Percentiles rank a stretch among this genome's conserved stretches.
phyloP scores from a whole-genome alignment of 2,888 invertebrate species.

The Meteorus colon region DNA sequence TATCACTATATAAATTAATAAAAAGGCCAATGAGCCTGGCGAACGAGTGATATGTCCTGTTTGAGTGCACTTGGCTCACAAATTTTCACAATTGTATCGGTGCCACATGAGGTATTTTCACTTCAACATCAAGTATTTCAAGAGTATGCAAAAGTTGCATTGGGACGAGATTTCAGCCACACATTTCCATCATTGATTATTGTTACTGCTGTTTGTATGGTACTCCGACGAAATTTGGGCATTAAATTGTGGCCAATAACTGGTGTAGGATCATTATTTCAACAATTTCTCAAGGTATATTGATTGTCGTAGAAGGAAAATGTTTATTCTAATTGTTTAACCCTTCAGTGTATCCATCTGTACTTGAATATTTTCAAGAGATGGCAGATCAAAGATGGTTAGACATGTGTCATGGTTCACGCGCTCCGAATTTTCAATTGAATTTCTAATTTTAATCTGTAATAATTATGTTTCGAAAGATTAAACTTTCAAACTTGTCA shows the following conservation, averaged over 20 bases:
- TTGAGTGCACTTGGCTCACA: slow-evolving; percentile 60
- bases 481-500: no score
- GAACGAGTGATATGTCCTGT: slow-evolving; percentile 61
- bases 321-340: no score
- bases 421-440: no score
- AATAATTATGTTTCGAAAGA: no score
- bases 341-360: no score
- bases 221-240: slow-evolving; percentile 62
- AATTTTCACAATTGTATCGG: slow-evolving; percentile 59
- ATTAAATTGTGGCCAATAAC: slow-evolving; percentile 44
- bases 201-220: slow-evolving; percentile 56
- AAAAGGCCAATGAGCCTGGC: neutral
- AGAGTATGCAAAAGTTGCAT: slow-evolving; percentile 65
- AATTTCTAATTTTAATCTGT: no score
- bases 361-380: no score
- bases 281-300: slow-evolving; percentile 59
- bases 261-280: slow-evolving; percentile 41
- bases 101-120: slow-evolving; percentile 62
- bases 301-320: neutral
- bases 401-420: no score
- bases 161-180: slow-evolving; percentile 67
- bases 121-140: slow-evolving; percentile 64
- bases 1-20: neutral
- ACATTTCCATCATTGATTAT: slow-evolving; percentile 65
- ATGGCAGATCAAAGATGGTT: no score